phyloP scores from a whole-genome alignment of 1,140 invertebrate species.

The Luehdorfia chinensis region DNA sequence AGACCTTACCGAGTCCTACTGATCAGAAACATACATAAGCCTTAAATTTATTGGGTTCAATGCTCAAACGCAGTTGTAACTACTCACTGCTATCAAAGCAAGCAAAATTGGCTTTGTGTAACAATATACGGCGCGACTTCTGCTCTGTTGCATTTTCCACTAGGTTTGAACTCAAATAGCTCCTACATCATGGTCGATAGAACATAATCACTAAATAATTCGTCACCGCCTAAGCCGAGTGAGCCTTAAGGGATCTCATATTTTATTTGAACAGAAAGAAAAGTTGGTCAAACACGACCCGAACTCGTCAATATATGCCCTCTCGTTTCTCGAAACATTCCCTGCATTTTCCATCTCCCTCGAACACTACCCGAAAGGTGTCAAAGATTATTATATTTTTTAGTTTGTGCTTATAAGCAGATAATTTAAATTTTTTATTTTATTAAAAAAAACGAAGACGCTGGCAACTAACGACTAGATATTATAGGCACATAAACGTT shows the following conservation, averaged over 20 bases:
- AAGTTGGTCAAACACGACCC: constrained; percentile 55
- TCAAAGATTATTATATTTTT: constrained; percentile 46
- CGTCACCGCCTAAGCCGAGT: constrained; percentile 26
- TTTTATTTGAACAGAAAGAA: constrained; percentile 66
- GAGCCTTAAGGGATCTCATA: constrained; percentile 42
- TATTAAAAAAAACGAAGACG: too few relatives aligned
- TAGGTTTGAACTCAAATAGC: background rate
- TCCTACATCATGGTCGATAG: constrained; percentile 18
- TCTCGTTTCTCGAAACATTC: constrained; percentile 21
- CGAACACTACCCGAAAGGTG: constrained; percentile 35
- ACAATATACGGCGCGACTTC: too few relatives aligned
- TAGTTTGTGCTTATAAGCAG: constrained; percentile 9
- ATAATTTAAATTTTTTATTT: too few relatives aligned
- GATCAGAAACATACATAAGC: too few relatives aligned
- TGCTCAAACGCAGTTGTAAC: too few relatives aligned
- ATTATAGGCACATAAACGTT: too few relatives aligned
- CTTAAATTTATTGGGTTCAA: too few relatives aligned
- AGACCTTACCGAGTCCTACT: too few relatives aligned
- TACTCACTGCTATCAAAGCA: too few relatives aligned
- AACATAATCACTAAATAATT: constrained; percentile 38
- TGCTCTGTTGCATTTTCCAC: background rate
- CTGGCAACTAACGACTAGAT: too few relatives aligned
- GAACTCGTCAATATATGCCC: constrained; percentile 30
- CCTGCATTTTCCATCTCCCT: constrained; percentile 28
- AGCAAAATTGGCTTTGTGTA: too few relatives aligned